Base-by-base conservation (phyloP, 2,113 vertebrate genomes). In the Xiphophorus maculatus region DNA sequence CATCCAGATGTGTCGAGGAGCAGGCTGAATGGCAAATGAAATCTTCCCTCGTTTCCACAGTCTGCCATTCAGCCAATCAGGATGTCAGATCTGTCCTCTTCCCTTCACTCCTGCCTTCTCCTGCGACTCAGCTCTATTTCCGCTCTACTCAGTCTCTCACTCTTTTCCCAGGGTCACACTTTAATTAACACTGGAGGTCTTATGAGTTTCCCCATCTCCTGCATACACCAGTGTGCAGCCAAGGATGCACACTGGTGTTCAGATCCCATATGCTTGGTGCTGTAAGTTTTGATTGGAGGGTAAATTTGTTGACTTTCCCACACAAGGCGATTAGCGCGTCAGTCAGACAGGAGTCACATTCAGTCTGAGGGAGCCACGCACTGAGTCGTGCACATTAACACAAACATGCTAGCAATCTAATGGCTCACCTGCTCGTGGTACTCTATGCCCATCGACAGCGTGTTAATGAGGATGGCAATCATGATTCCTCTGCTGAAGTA, bases 401-500 rank as follows among this genome's bases (percentile, higher is more conserved):
- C 48, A 76, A 61, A 63, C 35, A 58, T 32, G 64, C 61, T 28
- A 22, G 68, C 10, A 58, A 9, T 58, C 51, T 58, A 32, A 27
- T 61, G 11, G n/a, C 92, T 48, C 83, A 99, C 98, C 97, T 99
- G 98, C 76, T 99, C 95, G 0, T 99, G 98, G 91, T 97, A 97
- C 91, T 99, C 97, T 0, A 99, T 96, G 6, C 98, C 98, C 98
- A 99, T 99, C 79, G 97, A 98, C 86, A 99, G 92, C 0, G 98
- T 99, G 91, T 99, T 99, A 89, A 99, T 96, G 62, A 99, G 96
- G 80, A 99, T 99, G 81, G 98, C 97, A 19, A 96, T 96, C 98
- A 99, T 99, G 89, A 99, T 99, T 15, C 98, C 98, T 0, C 97
- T 95, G 94, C 92, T 98, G 94, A 99, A 99, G 88, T 99, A 99